Evolutionary conservation across 2,888 invertebrate genomes (phyloP).

Genomic region (Eupelmus urozonus): DNA sequence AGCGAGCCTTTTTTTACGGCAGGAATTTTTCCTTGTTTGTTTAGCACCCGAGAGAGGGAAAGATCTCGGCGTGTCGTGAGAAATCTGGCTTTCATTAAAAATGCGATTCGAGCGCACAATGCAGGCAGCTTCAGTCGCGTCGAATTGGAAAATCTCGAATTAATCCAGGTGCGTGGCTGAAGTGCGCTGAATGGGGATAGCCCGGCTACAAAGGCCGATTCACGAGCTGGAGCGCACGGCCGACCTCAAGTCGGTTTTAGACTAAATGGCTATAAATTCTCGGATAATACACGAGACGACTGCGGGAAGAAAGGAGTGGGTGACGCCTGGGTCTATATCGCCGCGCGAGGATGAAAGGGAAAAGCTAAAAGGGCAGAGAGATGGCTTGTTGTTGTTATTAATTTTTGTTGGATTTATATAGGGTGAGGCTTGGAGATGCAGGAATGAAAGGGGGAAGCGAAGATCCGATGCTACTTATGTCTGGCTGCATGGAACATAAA

Average conservation of each 20-base stretch:
- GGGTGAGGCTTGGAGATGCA: constrained; percentile 16
- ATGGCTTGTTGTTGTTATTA: constrained; percentile 46
- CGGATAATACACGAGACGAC: constrained; percentile 51
- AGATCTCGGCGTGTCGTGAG: constrained; percentile 29
- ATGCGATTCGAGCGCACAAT: constrained; percentile 5
- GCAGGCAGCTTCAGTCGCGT: constrained; percentile 31
- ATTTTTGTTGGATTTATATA: constrained; percentile 48
- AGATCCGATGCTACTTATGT: constrained; percentile 16
- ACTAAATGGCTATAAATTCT: constrained; percentile 59
- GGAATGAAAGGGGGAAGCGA: constrained; percentile 24
- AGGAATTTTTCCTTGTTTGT: constrained; percentile 2
- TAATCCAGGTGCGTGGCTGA: constrained; percentile 52
- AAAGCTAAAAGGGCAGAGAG: constrained; percentile 43
- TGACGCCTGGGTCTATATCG: constrained; percentile 26
- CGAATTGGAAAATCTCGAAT: constrained; percentile 60
- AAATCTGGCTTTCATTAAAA: constrained; percentile 22
- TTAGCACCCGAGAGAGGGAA: neutral
- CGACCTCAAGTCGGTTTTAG: constrained; percentile 42
- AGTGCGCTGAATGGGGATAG: constrained; percentile 19
- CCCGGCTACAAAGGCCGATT: constrained; percentile 43
- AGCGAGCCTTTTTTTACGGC: neutral
- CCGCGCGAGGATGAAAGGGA: constrained; percentile 38
- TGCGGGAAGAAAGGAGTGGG: constrained; percentile 23
- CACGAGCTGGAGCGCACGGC: neutral
- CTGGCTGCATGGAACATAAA: constrained; percentile 18